Percentiles rank a stretch among this genome's conserved stretches.
phyloP scores from a whole-genome alignment of 2,888 invertebrate genomes.

The Oegoconia quadripuncta region DNA sequence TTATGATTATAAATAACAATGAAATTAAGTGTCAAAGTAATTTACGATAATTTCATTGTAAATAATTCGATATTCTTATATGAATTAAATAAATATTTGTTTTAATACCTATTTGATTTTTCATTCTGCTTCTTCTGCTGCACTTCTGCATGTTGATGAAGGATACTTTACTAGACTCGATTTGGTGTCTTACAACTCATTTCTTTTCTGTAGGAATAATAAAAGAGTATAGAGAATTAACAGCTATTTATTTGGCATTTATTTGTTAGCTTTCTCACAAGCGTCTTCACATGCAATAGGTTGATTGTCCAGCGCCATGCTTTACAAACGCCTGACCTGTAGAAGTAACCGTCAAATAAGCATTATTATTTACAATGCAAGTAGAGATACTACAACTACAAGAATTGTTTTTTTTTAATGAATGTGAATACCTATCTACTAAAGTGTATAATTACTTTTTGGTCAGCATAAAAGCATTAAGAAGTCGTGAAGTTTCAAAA shows the following conservation, averaged over 20 bases:
- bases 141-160: too few relatives aligned
- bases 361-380: background rate
- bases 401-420: too few relatives aligned
- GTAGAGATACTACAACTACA: too few relatives aligned
- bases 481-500: too few relatives aligned
- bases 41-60: conserved; percentile 76
- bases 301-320: conserved; percentile 15
- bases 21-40: conserved; percentile 66
- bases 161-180: conserved; percentile 18
- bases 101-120: conserved; percentile 64
- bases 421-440: too few relatives aligned
- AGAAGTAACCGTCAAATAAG: conserved; percentile 17
- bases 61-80: conserved; percentile 75
- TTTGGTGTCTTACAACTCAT: conserved; percentile 34
- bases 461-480: too few relatives aligned
- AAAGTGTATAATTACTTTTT: too few relatives aligned
- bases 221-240: conserved; percentile 5
- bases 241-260: conserved; percentile 2
- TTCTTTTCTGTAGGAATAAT: conserved; percentile 36
- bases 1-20: too few relatives aligned
- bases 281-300: background rate
- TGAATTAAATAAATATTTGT: conserved; percentile 76
- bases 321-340: conserved; percentile 27
- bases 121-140: too few relatives aligned
- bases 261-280: conserved; percentile 1